Conservation (phyloP, 2,113 vertebrate genomes). For the Pseudorectes ferrugineus region DNA sequence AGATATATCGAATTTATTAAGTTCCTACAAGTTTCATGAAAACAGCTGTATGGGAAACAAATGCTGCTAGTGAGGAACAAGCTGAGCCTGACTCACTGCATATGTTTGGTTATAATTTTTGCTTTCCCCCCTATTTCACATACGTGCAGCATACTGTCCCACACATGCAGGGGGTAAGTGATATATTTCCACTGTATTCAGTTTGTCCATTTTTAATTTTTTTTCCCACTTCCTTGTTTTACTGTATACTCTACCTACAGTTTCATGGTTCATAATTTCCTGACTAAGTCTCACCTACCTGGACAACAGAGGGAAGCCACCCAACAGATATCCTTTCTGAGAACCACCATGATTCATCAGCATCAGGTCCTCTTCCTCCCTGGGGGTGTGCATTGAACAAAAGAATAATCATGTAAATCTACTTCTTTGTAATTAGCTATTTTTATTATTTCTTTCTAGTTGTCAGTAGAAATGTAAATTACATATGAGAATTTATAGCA, state of each 20-base stretch:
- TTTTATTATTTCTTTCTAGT: neutral
- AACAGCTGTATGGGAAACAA: neutral
- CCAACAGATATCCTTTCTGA: neutral
- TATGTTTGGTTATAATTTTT: neutral
- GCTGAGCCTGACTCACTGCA: neutral
- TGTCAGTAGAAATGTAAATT: neutral
- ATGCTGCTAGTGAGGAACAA: neutral
- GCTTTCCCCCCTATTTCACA: neutral
- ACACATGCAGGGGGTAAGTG: neutral
- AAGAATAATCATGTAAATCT: neutral
- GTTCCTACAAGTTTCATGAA: neutral
- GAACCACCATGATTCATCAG: neutral
- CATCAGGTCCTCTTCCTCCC: neutral
- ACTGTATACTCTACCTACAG: neutral
- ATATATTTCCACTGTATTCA: neutral
- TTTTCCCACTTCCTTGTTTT: neutral
- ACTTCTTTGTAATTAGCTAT: neutral
- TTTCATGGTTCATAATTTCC: neutral
- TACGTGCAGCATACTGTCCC: neutral
- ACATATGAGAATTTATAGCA: neutral
- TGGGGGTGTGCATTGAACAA: rapidly evolving
- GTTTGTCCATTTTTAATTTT: neutral
- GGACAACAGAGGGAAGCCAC: neutral
- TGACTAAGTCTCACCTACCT: neutral
- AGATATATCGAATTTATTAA: neutral